These are phyloP conservation scores for Ricordea florida DNA, from an alignment of 92 coral and sea anemone species.

Conservation along the genomic window DNA sequence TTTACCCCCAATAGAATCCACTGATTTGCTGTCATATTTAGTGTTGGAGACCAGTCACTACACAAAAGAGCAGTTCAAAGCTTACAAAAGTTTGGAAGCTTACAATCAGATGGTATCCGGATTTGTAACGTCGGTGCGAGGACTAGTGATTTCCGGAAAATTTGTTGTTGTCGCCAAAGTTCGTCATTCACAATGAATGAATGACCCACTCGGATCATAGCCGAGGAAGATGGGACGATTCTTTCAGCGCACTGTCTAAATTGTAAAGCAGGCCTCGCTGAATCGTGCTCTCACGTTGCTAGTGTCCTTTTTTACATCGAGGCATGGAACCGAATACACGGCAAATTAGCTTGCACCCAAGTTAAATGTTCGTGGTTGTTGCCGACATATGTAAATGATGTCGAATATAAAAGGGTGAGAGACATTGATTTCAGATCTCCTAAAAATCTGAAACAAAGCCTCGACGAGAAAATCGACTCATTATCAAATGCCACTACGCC, in stretches of 20 bases:
- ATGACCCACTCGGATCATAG: slow-evolving; percentile 59
- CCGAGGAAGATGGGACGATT: slow-evolving; percentile 44
- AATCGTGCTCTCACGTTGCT: slow-evolving; percentile 18
- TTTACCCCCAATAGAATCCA: slow-evolving; percentile 4
- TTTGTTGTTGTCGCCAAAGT: slow-evolving; percentile 47
- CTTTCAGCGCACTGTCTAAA: slow-evolving; percentile 14
- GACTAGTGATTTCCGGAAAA: slow-evolving; percentile 29
- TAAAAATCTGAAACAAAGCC: too few species aligned
- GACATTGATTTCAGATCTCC: slow-evolving; percentile 4
- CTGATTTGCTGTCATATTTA: slow-evolving; percentile 11
- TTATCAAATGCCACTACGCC: too few species aligned
- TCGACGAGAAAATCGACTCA: slow-evolving; percentile 16
- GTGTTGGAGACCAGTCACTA: slow-evolving; percentile 59
- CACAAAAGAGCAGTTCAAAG: slow-evolving; percentile 47
- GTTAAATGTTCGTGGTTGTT: slow-evolving; percentile 1
- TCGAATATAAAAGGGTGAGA: not conserved
- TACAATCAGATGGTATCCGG: slow-evolving; percentile 57
- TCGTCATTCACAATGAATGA: slow-evolving; percentile 49
- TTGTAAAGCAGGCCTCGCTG: slow-evolving; percentile 33
- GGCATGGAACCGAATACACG: slow-evolving; percentile 33
- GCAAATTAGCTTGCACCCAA: slow-evolving; percentile 15
- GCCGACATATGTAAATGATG: not conserved
- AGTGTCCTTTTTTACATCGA: slow-evolving; percentile 32
- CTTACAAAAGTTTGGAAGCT: slow-evolving; percentile 47
- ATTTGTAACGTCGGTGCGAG: slow-evolving; percentile 54